Percentiles rank a stretch among this genome's conserved stretches.
phyloP scores from a whole-genome alignment of 1,140 invertebrate species.

The Panulirus ornatus region DNA sequence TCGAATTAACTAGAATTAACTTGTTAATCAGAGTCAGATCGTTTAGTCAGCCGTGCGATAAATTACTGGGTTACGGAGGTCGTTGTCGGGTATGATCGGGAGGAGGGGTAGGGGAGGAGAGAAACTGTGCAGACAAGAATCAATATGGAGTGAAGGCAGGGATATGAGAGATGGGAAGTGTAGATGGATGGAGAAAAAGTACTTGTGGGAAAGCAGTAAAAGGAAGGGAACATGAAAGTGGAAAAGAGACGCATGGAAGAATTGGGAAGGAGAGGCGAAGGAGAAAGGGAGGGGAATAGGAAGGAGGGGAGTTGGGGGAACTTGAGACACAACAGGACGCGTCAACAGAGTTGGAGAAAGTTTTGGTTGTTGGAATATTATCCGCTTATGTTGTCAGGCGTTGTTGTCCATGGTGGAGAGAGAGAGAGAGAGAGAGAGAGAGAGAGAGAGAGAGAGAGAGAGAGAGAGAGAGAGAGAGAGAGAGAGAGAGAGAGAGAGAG shows the following conservation, averaged over 20 bases:
- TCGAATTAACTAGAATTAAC: not conserved
- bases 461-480: constrained; percentile 36
- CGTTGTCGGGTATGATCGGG: too few relatives aligned
- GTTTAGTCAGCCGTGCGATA: not conserved
- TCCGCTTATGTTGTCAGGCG: not conserved
- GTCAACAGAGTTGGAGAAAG: not conserved
- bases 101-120: too few relatives aligned
- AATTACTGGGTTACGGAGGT: not conserved
- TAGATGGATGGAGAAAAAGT: not conserved
- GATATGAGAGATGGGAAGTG: not conserved
- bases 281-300: not conserved
- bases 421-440: constrained; percentile 34
- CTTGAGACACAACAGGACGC: not conserved
- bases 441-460: constrained; percentile 37
- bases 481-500: constrained; percentile 36
- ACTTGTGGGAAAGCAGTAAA: too few relatives aligned
- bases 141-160: not conserved
- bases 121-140: too few relatives aligned
- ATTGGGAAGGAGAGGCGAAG: not conserved
- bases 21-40: not conserved
- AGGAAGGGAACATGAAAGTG: too few relatives aligned
- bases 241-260: too few relatives aligned
- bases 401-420: not conserved
- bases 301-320: not conserved
- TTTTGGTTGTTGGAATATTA: not conserved